Evolutionary conservation across 1,140 invertebrate species (phyloP).

Genomic region (Chrysopa pallens): DNA sequence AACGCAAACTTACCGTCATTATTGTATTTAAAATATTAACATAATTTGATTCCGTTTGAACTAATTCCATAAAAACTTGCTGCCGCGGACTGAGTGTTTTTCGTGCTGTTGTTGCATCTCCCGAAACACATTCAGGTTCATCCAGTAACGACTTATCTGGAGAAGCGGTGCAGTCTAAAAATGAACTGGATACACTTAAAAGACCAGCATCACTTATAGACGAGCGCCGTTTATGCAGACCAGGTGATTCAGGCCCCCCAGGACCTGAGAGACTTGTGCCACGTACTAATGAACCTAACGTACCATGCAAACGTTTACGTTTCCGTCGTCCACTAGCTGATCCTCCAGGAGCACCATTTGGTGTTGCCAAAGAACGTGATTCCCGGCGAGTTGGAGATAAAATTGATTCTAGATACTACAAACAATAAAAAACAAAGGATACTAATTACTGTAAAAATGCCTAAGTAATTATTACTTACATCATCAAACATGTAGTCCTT

Average conservation of each 20-base stretch:
- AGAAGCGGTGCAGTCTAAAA: constrained; percentile 68
- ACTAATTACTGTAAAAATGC: neutral
- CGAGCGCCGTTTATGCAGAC: constrained; percentile 42
- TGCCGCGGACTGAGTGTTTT: constrained; percentile 58
- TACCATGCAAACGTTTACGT: constrained; percentile 49
- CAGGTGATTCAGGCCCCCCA: constrained; percentile 29
- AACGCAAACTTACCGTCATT: constrained; percentile 47
- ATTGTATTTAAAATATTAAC: constrained; percentile 87
- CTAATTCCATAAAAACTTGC: constrained; percentile 81
- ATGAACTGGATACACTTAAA: constrained; percentile 68
- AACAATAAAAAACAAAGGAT: constrained; percentile 4
- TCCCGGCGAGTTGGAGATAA: constrained; percentile 35
- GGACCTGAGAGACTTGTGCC: constrained; percentile 21
- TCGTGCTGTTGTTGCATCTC: constrained; percentile 32
- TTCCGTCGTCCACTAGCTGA: constrained; percentile 34
- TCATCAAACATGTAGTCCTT: constrained; percentile 72
- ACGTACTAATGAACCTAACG: constrained; percentile 31
- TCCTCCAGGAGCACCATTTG: constrained; percentile 17
- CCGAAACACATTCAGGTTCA: constrained; percentile 29
- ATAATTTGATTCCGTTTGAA: constrained; percentile 95
- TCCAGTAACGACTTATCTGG: constrained; percentile 46
- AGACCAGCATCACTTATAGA: constrained; percentile 66
- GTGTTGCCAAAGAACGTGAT: constrained; percentile 28
- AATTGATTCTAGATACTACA: constrained; percentile 37
- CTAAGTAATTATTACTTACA: constrained; percentile 30